These are phyloP conservation scores for Xylota sylvarum DNA, from an alignment of 2,888 invertebrate species.

Conservation along the genomic window DNA sequence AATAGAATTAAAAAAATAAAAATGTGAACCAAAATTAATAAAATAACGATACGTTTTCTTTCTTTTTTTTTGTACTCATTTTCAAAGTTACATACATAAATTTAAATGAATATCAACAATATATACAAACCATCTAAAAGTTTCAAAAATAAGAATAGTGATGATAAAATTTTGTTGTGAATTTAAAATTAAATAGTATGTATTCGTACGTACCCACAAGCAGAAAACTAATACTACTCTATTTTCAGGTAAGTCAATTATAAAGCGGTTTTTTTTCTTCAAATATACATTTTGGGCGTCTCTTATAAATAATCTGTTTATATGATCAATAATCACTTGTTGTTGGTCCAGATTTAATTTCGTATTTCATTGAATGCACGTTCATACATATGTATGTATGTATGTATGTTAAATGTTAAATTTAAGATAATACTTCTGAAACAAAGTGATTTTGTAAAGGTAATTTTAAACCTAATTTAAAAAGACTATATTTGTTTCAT, in stretches of 20 bases:
- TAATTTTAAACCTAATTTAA: too few relatives aligned
- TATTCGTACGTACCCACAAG: background rate
- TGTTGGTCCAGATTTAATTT: too few relatives aligned
- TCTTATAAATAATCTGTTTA: too few relatives aligned
- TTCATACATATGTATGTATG: background rate
- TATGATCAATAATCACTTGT: too few relatives aligned
- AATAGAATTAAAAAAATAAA: slow-evolving; percentile 1
- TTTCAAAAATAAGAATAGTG: background rate
- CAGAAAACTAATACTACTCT: background rate
- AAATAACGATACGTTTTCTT: background rate
- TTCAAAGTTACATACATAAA: background rate
- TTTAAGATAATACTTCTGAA: too few relatives aligned
- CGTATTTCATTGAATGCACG: too few relatives aligned
- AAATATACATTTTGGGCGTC: too few relatives aligned
- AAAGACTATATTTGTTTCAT: too few relatives aligned
- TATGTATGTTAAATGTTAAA: background rate
- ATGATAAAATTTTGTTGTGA: background rate
- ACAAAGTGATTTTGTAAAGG: too few relatives aligned
- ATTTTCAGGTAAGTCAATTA: background rate
- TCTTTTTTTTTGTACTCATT: background rate
- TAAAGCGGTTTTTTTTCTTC: background rate
- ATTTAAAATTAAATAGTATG: background rate
- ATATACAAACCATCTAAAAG: background rate
- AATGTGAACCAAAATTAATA: background rate
- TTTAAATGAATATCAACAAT: background rate